Conservation (phyloP, 2,797 vertebrate species). For the Prionace glauca region DNA sequence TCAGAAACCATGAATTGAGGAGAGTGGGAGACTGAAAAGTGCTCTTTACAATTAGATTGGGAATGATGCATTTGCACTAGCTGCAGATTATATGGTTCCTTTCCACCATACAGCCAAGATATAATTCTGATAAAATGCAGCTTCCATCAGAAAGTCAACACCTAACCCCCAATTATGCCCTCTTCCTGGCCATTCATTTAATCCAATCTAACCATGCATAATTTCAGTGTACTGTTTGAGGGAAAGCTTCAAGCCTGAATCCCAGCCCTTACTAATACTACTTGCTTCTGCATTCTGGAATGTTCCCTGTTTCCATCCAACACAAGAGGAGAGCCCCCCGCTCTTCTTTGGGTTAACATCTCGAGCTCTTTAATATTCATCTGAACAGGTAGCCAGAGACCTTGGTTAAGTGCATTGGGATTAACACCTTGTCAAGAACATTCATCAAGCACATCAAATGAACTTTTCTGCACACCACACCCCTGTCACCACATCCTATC, state of each 20-base stretch:
- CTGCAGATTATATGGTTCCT: not conserved
- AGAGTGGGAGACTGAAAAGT: not conserved
- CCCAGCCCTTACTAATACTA: not conserved
- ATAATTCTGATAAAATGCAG: not conserved
- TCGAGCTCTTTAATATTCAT: not conserved
- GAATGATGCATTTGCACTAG: not conserved
- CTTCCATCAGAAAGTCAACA: not conserved
- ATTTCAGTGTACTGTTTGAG: not conserved
- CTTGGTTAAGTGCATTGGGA: not conserved
- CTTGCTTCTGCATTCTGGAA: not conserved
- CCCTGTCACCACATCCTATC: no score
- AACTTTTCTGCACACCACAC: not conserved
- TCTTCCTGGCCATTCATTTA: not conserved
- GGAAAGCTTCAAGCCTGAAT: not conserved
- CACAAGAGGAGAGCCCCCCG: not conserved
- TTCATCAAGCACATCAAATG: not conserved
- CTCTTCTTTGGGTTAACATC: not conserved
- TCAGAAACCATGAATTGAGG: not conserved
- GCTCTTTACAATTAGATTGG: not conserved
- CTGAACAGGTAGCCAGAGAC: not conserved
- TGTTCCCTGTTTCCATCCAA: not conserved
- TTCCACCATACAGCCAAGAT: not conserved
- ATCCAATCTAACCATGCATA: not conserved
- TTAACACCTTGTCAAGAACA: not conserved
- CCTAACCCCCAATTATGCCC: not conserved